Evolutionary conservation across 2,888 invertebrate genomes (phyloP), one percentile per base, ranked within the genome.

Genomic region (Cancer borealis): DNA sequence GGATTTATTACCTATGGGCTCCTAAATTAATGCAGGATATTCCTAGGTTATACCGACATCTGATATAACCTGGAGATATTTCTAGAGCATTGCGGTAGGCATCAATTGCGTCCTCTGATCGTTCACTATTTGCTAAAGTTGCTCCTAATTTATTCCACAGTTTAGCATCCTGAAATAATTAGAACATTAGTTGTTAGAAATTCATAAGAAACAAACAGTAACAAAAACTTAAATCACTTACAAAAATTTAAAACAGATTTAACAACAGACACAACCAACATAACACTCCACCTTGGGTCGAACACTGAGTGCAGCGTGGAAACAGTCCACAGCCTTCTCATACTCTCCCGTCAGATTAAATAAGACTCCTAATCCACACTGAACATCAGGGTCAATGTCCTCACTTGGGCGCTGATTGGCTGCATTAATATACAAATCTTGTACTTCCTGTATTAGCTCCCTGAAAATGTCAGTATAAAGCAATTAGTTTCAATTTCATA

Each of bases 121-220:
- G 98, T 92, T 98, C 98, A 96, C 99, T 99, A 96, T 99, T 99
- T 21, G 99, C 99, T 88, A 96, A 84, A 89, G 99, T 99, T 60
- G 99, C 99, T 92, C 99, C 99, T 54, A 99, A 97, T 96, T 99
- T 98, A 97, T 99, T 99, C 99, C 99, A 99, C 92, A 99, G 96
- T 96, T 98, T 98, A 8, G 99, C 98, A 97, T 99, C 99, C 98
- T 98, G 96, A 94, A 96, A 96, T 92, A 93, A 17, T 39, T 1
- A 92, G 26, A 84, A 84, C 84, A 39, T 73, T 8, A 73, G n/a
- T 66, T 45, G n/a, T 73, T 5, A n/a, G 5, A 93, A 10, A 93
- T 46, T 60, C 8, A 79, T 1, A 30, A 26, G 30, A 49, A 90
- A 26, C 54, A n/a, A 54, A 90, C 21, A 21, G 49, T 73, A n/a